phyloP scores from a whole-genome alignment of 2,113 vertebrate species.

The Pholis gunnellus region DNA sequence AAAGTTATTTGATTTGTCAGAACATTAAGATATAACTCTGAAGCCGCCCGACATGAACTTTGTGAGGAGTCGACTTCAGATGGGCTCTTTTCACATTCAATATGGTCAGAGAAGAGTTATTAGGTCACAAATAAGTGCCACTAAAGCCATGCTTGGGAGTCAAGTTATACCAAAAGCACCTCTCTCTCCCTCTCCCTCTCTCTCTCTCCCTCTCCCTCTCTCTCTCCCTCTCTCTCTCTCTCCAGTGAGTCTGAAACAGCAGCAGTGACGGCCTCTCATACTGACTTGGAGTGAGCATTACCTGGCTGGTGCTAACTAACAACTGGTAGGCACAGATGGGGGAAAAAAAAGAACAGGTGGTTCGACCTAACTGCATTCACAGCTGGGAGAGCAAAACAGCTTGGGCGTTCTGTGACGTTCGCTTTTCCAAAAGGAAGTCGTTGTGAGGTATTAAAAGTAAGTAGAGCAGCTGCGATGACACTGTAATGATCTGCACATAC shows the following conservation, averaged over 20 bases:
- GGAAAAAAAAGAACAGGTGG: slow-evolving; percentile 45
- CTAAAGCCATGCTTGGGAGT: slow-evolving; percentile 84
- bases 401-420: slow-evolving; percentile 51
- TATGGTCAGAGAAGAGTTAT: slow-evolving; percentile 84
- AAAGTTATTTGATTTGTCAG: slow-evolving; percentile 93
- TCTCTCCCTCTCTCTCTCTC: background rate
- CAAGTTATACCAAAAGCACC: slow-evolving; percentile 81
- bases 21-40: slow-evolving; percentile 85
- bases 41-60: slow-evolving; percentile 84
- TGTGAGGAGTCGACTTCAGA: slow-evolving; percentile 87
- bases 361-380: slow-evolving; percentile 34
- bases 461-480: slow-evolving; percentile 58
- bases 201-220: slow-evolving; percentile 48
- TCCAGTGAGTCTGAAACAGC: slow-evolving; percentile 69
- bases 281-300: slow-evolving; percentile 5
- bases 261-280: slow-evolving; percentile 23
- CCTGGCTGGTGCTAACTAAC: slow-evolving; percentile 58
- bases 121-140: slow-evolving; percentile 75
- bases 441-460: slow-evolving; percentile 52
- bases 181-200: slow-evolving; percentile 65
- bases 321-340: slow-evolving; percentile 71
- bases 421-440: slow-evolving; percentile 46
- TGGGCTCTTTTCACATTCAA: slow-evolving; percentile 91
- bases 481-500: slow-evolving; percentile 15
- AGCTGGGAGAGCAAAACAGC: slow-evolving; percentile 49